phyloP scores from a whole-genome alignment of 2,888 invertebrate genomes.

The Fissipunctia ypsillon region DNA sequence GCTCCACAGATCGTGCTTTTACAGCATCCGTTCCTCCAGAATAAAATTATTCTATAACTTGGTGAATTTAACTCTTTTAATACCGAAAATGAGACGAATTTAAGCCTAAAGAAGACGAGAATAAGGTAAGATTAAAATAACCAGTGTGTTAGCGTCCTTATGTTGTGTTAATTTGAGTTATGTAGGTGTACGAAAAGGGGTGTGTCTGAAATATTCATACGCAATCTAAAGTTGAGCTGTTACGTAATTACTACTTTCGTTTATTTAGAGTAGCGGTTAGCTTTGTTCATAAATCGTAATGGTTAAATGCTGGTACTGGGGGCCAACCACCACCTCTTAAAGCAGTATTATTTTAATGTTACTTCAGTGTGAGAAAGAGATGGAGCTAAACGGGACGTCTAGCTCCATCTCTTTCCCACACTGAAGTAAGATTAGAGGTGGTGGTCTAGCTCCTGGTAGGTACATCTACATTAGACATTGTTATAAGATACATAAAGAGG shows the following conservation, averaged over 20 bases:
- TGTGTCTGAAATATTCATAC: constrained; percentile 74
- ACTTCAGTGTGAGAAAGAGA: too few species aligned
- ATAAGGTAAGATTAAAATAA: constrained; percentile 54
- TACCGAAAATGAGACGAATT: constrained; percentile 43
- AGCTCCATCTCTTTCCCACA: too few species aligned
- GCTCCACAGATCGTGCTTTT: constrained; percentile 75
- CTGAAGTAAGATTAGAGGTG: too few species aligned
- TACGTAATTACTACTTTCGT: constrained; percentile 58
- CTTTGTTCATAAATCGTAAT: constrained; percentile 12
- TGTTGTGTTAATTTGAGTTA: constrained; percentile 9
- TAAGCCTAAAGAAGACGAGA: constrained; percentile 2
- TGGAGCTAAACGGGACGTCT: too few species aligned
- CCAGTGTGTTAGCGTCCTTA: constrained; percentile 31
- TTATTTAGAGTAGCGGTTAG: constrained; percentile 36
- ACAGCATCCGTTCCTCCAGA: constrained; percentile 80
- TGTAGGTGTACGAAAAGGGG: constrained; percentile 49
- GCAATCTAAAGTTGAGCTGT: constrained; percentile 74
- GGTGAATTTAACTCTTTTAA: constrained; percentile 22
- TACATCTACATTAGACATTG: too few species aligned
- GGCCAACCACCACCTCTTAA: too few species aligned
- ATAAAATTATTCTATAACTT: constrained; percentile 63
- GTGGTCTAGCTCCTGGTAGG: too few species aligned
- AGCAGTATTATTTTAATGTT: too few species aligned
- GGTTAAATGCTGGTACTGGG: neutral
- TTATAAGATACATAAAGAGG: neutral